A percentile compares a stretch with the other conserved stretches of the same genome.
Evolutionary conservation across 2,113 vertebrate genomes (phyloP).

Genomic region (Ciconia maguari): DNA sequence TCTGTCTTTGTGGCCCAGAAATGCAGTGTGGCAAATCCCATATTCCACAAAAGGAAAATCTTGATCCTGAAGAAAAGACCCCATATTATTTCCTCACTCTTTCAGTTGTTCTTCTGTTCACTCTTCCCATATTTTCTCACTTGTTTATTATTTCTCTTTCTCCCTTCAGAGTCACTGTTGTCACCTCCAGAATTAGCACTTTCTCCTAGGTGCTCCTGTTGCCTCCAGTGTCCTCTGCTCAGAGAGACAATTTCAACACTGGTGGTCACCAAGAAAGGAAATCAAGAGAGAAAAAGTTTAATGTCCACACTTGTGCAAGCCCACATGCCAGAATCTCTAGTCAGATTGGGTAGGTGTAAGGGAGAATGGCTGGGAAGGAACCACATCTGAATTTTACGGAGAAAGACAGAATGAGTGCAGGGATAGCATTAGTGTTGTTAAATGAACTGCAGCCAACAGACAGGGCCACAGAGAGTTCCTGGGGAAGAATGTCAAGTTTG

Average conservation of each 20-base stretch:
- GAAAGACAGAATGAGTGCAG: background rate
- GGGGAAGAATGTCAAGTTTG: background rate
- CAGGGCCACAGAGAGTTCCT: background rate
- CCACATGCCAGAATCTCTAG: background rate
- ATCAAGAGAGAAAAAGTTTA: background rate
- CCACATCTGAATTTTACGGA: background rate
- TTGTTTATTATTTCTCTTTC: background rate
- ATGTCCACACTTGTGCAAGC: background rate
- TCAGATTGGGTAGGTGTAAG: background rate
- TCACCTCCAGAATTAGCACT: background rate
- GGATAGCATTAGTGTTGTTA: background rate
- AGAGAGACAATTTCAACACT: background rate
- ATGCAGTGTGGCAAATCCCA: background rate
- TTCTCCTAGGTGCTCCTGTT: background rate
- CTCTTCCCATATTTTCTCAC: background rate
- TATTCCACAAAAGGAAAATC: background rate
- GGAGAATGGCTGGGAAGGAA: background rate
- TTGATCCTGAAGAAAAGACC: background rate
- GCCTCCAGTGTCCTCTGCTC: background rate
- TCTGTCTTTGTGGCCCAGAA: background rate
- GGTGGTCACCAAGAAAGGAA: background rate
- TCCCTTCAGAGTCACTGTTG: background rate
- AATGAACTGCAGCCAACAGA: background rate
- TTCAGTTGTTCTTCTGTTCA: background rate
- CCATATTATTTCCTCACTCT: background rate